Evolutionary conservation across 1,140 invertebrate species (phyloP).

Genomic region (Magallana gigas): DNA sequence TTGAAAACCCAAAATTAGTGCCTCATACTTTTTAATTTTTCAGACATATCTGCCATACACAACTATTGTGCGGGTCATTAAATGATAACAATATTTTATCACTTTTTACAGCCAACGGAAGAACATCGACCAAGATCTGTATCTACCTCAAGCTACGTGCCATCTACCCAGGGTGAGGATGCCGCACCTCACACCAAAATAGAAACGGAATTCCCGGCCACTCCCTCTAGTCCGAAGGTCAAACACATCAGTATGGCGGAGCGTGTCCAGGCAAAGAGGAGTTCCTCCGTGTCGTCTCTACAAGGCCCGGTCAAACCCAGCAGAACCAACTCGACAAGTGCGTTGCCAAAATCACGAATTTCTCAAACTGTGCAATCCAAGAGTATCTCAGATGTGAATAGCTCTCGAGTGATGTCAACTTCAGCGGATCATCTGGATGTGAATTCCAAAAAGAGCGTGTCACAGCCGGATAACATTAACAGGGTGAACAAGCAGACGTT

Average conservation of each 20-base stretch:
- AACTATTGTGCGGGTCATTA: background rate
- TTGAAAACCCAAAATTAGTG: too few species aligned
- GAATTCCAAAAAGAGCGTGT: slow-evolving; percentile 44
- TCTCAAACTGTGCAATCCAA: slow-evolving; percentile 43
- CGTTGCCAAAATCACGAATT: slow-evolving; percentile 46
- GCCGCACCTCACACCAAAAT: slow-evolving; percentile 64
- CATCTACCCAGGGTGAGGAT: slow-evolving; percentile 3
- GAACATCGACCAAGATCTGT: slow-evolving; percentile 57
- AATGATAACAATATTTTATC: background rate
- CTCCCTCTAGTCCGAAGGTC: slow-evolving; percentile 74
- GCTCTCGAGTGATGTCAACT: slow-evolving; percentile 26
- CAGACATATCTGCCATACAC: background rate
- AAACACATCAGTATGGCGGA: slow-evolving; percentile 72
- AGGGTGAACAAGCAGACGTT: slow-evolving; percentile 31
- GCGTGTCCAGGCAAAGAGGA: slow-evolving; percentile 59
- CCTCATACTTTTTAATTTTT: too few species aligned
- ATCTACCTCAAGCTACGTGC: slow-evolving; percentile 54
- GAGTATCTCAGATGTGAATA: slow-evolving; percentile 47
- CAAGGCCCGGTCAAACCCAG: slow-evolving; percentile 45
- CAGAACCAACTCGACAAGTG: slow-evolving; percentile 36
- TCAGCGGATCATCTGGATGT: slow-evolving; percentile 42
- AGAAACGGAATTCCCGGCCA: slow-evolving; percentile 76
- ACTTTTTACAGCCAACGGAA: slow-evolving; percentile 64
- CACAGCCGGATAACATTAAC: slow-evolving; percentile 54
- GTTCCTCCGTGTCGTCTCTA: slow-evolving; percentile 62